A percentile compares a stretch with the other conserved stretches of the same genome.
Conservation (phyloP, 2,888 invertebrate species). For the Thysanoteuthis rhombus region DNA sequence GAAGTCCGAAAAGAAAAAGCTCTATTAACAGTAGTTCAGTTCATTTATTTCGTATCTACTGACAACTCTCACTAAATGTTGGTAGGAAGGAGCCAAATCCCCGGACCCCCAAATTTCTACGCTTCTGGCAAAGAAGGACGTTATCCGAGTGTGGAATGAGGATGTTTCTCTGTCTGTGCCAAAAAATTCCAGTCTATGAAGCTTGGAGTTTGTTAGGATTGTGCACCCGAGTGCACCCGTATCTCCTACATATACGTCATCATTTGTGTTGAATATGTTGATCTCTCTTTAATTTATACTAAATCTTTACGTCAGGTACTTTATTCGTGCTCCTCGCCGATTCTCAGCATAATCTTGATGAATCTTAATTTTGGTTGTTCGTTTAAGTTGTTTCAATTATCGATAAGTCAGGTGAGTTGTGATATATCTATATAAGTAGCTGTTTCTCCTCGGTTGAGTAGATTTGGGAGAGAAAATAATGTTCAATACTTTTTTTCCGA, state of each 20-base stretch:
- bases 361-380: neutral
- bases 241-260: neutral
- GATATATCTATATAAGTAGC: neutral
- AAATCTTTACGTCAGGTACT: neutral
- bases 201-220: neutral
- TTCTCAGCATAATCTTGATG: neutral
- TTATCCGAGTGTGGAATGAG: too few relatives aligned
- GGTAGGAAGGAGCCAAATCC: too few relatives aligned
- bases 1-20: too few relatives aligned
- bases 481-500: neutral
- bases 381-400: neutral
- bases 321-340: neutral
- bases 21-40: too few relatives aligned
- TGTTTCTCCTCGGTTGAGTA: neutral
- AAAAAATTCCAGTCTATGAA: too few relatives aligned
- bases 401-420: neutral
- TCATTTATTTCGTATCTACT: too few relatives aligned
- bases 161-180: too few relatives aligned
- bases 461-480: neutral
- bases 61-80: too few relatives aligned
- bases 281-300: neutral
- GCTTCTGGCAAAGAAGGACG: too few relatives aligned
- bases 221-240: neutral
- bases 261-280: neutral
- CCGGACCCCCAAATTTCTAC: too few relatives aligned